These are phyloP conservation scores for Ptychodera flava DNA, from an alignment of 35 echinoderm and acorn worm genomes.

Conservation along the genomic window DNA sequence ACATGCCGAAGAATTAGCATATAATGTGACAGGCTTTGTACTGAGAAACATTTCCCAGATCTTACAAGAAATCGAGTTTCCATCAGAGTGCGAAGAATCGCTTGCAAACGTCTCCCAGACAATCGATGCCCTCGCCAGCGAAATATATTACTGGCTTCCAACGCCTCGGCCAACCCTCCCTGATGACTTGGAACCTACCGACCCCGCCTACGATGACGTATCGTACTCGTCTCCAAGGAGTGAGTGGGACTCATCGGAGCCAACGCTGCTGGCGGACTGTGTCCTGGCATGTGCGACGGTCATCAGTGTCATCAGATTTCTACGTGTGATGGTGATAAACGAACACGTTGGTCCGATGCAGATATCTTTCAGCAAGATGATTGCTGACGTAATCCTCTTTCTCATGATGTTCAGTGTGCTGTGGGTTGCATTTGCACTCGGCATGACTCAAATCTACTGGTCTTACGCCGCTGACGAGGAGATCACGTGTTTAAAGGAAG, in stretches of 20 bases:
- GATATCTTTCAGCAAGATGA: slow-evolving; percentile 52
- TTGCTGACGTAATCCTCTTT: slow-evolving; percentile 41
- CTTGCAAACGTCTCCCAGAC: not conserved
- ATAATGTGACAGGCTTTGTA: not conserved
- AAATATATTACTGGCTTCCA: not conserved
- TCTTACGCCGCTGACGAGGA: slow-evolving; percentile 24
- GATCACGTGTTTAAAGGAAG: not conserved
- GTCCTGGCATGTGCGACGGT: not conserved
- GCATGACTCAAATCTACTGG: slow-evolving; percentile 53
- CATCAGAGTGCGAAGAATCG: not conserved
- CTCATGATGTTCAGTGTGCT: slow-evolving; percentile 55
- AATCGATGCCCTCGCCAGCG: not conserved
- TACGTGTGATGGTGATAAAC: slow-evolving; percentile 26
- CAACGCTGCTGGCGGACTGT: not conserved
- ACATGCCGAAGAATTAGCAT: not conserved
- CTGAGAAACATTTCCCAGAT: not conserved
- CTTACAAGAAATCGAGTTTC: not conserved
- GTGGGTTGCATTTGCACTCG: slow-evolving; percentile 58
- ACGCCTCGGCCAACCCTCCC: not conserved
- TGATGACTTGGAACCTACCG: not conserved
- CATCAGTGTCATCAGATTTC: slow-evolving; percentile 28
- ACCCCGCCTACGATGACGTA: not conserved
- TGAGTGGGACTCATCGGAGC: not conserved
- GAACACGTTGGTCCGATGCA: slow-evolving; percentile 56
- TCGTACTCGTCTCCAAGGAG: not conserved